Evolutionary conservation across 1,140 invertebrate genomes (phyloP).

Genomic region (Calephelis nemesis): DNA sequence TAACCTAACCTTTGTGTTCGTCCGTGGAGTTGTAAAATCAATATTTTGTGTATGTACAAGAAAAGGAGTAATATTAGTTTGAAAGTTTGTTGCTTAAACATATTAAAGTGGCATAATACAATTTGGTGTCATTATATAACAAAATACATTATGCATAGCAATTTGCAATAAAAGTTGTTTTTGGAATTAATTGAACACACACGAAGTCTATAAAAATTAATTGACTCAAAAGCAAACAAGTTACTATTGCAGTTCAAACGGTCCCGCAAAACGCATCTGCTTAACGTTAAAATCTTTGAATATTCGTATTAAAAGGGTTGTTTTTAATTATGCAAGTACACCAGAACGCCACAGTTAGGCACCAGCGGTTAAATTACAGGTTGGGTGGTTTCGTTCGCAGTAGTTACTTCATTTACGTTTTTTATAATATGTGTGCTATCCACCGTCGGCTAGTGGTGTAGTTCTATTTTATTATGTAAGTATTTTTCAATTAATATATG

Average conservation of each 20-base stretch:
- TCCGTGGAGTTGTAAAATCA: too few relatives aligned
- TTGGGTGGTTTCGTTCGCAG: neutral
- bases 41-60: too few relatives aligned
- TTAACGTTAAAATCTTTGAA: constrained; percentile 11
- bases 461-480: too few relatives aligned
- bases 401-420: neutral
- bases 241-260: neutral
- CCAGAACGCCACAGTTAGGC: neutral
- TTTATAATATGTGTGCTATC: too few relatives aligned
- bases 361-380: constrained; percentile 7
- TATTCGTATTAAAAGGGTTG: constrained; percentile 11
- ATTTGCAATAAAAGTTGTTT: neutral
- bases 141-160: too few relatives aligned
- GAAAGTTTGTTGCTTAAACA: too few relatives aligned
- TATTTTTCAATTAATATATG: too few relatives aligned
- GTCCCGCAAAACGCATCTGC: neutral
- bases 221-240: constrained; percentile 6
- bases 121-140: too few relatives aligned
- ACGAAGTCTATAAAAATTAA: constrained; percentile 13
- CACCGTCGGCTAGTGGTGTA: too few relatives aligned
- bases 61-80: too few relatives aligned
- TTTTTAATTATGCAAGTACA: constrained; percentile 16
- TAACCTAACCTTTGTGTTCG: too few relatives aligned
- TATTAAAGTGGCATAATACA: too few relatives aligned
- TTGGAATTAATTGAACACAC: constrained; percentile 4